These are phyloP conservation scores for Turnix velox DNA, from an alignment of 2,113 vertebrate genomes.

Conservation along the genomic window DNA sequence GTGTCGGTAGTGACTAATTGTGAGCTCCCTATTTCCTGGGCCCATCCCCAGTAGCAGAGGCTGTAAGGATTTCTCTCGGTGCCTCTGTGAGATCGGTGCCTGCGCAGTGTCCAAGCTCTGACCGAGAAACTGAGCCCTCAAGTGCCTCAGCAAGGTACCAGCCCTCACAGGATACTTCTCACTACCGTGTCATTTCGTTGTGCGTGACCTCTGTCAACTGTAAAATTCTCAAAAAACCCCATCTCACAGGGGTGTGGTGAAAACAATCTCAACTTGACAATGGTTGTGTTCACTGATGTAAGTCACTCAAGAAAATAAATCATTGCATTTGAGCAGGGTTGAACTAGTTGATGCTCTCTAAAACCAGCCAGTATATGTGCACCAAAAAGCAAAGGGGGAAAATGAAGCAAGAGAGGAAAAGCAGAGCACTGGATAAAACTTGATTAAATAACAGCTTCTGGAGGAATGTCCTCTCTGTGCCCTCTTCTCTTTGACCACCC, in stretches of 20 bases:
- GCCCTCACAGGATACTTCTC: fast-evolving
- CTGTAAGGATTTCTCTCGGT: fast-evolving
- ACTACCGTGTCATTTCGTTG: background rate
- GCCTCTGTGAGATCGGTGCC: fast-evolving
- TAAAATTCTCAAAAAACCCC: background rate
- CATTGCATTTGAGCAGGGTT: background rate
- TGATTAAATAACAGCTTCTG: background rate
- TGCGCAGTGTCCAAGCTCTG: background rate
- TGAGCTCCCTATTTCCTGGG: background rate
- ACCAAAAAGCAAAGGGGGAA: background rate
- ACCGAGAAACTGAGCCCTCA: fast-evolving
- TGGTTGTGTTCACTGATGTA: background rate
- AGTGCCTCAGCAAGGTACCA: background rate
- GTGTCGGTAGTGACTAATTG: background rate
- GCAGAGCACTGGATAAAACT: background rate
- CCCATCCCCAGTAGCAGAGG: fast-evolving
- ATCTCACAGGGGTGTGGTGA: background rate
- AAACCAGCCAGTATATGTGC: background rate
- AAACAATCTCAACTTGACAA: background rate
- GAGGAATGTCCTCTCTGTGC: background rate
- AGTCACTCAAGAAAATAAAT: background rate
- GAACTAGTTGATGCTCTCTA: background rate
- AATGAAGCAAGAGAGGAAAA: background rate
- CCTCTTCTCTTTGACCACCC: background rate
- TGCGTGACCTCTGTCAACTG: background rate